A percentile compares a stretch with the other conserved stretches of the same genome.
phyloP scores from a whole-genome alignment of 2,888 invertebrate genomes.

The Sphaerophoria rueppellii region DNA sequence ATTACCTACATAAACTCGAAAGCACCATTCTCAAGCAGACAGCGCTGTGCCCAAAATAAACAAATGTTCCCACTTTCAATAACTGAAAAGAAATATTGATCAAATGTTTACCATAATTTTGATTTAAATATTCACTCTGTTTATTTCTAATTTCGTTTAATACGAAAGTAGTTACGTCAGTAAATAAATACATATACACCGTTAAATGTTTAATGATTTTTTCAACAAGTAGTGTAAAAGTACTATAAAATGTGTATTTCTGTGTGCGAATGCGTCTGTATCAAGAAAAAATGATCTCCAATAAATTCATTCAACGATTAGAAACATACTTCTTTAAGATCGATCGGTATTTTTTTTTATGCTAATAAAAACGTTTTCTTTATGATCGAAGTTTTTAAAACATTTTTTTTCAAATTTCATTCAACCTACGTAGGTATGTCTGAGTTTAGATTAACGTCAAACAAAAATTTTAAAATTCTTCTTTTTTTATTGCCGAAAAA shows the following conservation, averaged over 20 bases:
- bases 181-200: not conserved
- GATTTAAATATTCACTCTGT: slow-evolving; percentile 12
- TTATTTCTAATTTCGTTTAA: slow-evolving; percentile 17
- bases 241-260: not conserved
- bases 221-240: slow-evolving; percentile 15
- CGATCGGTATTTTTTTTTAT: not conserved
- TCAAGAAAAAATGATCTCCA: slow-evolving; percentile 1
- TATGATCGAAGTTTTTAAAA: slow-evolving; percentile 6
- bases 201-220: slow-evolving; percentile 25
- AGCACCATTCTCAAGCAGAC: too few species aligned
- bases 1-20: too few species aligned
- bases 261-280: not conserved
- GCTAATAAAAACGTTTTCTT: not conserved
- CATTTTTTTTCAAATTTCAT: not conserved
- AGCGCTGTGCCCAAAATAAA: not conserved
- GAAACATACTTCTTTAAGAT: not conserved
- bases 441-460: not conserved
- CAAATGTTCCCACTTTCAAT: not conserved
- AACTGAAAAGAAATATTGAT: not conserved
- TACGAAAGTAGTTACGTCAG: slow-evolving; percentile 6
- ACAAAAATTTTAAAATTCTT: not conserved
- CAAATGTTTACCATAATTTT: slow-evolving; percentile 18
- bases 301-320: not conserved
- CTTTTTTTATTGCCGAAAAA: slow-evolving; percentile 33
- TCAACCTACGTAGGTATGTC: slow-evolving; percentile 4